These are phyloP conservation scores for Clinocottus analis DNA, from an alignment of 2,113 vertebrate species.

Conservation along the genomic window DNA sequence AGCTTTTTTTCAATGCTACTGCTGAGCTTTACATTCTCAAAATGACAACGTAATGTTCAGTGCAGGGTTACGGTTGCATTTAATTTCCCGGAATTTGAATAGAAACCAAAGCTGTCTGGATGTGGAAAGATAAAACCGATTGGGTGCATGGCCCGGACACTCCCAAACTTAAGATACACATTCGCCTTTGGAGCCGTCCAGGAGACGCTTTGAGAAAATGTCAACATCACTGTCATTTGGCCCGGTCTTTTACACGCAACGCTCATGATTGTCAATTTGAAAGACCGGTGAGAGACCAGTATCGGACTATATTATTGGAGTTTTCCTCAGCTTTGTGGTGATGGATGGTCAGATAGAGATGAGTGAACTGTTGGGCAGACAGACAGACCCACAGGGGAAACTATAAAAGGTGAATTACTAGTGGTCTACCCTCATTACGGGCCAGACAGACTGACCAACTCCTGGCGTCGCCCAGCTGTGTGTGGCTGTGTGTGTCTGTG, in stretches of 20 bases:
- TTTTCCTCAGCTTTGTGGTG: no score
- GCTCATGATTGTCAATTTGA: background rate
- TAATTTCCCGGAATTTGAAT: constrained; percentile 53
- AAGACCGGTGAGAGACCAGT: background rate
- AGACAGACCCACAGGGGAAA: background rate
- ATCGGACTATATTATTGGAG: background rate
- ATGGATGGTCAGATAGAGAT: no score
- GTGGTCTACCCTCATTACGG: constrained; percentile 8
- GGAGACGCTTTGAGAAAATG: constrained; percentile 37
- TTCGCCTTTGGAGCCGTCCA: constrained; percentile 8
- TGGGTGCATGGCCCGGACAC: constrained; percentile 13
- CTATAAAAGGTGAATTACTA: constrained; percentile 7
- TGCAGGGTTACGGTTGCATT: constrained; percentile 33
- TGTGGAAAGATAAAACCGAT: constrained; percentile 40
- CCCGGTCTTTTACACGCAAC: background rate
- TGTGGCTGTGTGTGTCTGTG: no score
- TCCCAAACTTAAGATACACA: constrained; percentile 38
- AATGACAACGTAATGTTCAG: constrained; percentile 25
- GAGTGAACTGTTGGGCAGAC: no score
- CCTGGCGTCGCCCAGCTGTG: no score
- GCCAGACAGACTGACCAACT: background rate
- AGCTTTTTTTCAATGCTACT: background rate
- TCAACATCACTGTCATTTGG: constrained; percentile 1
- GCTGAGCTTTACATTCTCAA: constrained; percentile 23
- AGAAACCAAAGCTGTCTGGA: constrained; percentile 25